phyloP scores from a whole-genome alignment of 2,113 vertebrate genomes.

The Zootoca vivipara region DNA sequence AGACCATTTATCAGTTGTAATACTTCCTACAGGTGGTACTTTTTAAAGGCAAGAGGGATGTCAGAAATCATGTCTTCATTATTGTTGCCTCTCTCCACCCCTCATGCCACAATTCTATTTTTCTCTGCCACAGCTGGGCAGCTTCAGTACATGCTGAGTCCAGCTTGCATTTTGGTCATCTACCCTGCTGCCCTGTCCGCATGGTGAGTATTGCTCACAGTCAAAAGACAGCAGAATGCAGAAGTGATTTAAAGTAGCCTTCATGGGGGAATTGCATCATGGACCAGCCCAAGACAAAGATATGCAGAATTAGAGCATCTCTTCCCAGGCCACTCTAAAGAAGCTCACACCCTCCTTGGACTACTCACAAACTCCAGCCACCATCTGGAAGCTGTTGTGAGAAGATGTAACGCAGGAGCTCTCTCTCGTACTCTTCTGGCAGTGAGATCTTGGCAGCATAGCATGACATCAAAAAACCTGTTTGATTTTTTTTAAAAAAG shows the following conservation, averaged over 20 bases:
- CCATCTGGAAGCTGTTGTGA: slow-evolving; percentile 92
- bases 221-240: background rate
- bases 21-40: background rate
- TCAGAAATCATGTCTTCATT: background rate
- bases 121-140: background rate
- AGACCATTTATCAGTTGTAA: no score
- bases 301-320: background rate
- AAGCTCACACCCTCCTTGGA: background rate
- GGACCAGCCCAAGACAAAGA: no score
- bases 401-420: slow-evolving; percentile 89
- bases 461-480: slow-evolving; percentile 89
- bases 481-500: background rate
- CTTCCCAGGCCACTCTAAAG: background rate
- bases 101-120: no score
- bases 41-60: background rate
- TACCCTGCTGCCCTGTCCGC: background rate
- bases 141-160: background rate
- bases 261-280: background rate
- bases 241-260: background rate
- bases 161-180: background rate
- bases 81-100: background rate
- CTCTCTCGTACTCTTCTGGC: slow-evolving; percentile 78
- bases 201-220: background rate
- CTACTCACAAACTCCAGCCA: slow-evolving; percentile 97
- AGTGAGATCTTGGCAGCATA: slow-evolving; percentile 81